Base-by-base conservation (phyloP, 2,113 vertebrate species). In the Otocyon megalotis region DNA sequence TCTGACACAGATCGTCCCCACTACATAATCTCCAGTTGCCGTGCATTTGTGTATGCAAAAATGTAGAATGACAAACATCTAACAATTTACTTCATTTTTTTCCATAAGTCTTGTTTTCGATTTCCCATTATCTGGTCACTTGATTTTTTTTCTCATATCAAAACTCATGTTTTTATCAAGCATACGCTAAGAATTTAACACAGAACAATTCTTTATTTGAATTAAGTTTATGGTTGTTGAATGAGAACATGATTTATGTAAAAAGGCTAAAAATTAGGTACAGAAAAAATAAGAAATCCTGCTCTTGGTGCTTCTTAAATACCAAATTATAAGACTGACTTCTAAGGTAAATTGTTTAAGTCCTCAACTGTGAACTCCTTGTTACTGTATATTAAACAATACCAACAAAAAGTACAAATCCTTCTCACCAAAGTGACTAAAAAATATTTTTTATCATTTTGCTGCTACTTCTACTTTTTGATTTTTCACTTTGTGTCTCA, bases 121-220 rank as follows among this genome's bases (percentile, higher is more conserved):
- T 56, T 91, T 91, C 24, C 32, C 16, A 30, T 90, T 82, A 62
- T 83, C 6, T 69, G 26, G 37, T 92, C 28, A 16, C 8, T 54
- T 32, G 19, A 72, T 32, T 88, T 91, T 37, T 54, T 20, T 79
- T 30, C 50, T 95, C 22, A 60, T 32, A 76, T n/a, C 5, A 54
- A 84, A 88, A 65, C 19, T 17, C 53, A 37, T 28, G 32, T 43
- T 97, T 92, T 90, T 53, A 72, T 60, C 22, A 62, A 17, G 54
- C 13, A 81, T 30, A 26, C 10, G 30, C 19, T 1, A 67, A 90
- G 71, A 90, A 87, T 79, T 81, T n/a, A 90, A 88, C n/a, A 96
- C 4, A 74, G 35, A 90, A n/a, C 6, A 54, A 67, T 76, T 86
- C 19, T 93, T 93, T 53, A 83, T 82, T 83, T 83, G 48, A 95